Evolutionary conservation across 1,140 invertebrate genomes (phyloP).

Genomic region (Pseudoatta argentina): DNA sequence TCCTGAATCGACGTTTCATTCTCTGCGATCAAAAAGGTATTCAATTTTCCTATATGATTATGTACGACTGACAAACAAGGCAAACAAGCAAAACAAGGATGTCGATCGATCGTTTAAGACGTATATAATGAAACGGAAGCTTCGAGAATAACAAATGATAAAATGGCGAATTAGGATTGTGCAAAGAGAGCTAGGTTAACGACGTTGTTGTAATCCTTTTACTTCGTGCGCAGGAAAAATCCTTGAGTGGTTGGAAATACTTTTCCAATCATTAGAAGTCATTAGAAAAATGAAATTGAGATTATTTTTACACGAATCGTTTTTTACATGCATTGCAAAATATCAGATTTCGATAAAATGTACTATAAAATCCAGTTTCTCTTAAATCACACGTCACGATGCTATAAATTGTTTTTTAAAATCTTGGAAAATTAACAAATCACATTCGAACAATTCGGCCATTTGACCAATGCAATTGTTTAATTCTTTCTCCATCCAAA

Average conservation of each 20-base stretch:
- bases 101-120: neutral
- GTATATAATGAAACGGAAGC: neutral
- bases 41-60: neutral
- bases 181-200: neutral
- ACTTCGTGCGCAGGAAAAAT: neutral
- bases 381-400: too few relatives aligned
- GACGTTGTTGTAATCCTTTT: neutral
- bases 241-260: neutral
- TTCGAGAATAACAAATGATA: constrained; percentile 7
- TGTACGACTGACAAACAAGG: neutral
- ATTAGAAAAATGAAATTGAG: neutral
- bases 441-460: too few relatives aligned
- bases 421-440: too few relatives aligned
- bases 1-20: neutral
- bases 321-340: neutral
- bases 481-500: too few relatives aligned
- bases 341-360: neutral
- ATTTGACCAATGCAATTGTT: too few relatives aligned
- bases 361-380: neutral
- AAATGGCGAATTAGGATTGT: neutral
- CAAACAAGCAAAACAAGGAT: neutral
- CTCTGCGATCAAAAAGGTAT: neutral
- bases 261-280: neutral
- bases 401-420: too few relatives aligned
- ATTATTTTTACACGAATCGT: neutral